Evolutionary conservation across 2,888 invertebrate genomes (phyloP).

Genomic region (Polyommatus icarus): DNA sequence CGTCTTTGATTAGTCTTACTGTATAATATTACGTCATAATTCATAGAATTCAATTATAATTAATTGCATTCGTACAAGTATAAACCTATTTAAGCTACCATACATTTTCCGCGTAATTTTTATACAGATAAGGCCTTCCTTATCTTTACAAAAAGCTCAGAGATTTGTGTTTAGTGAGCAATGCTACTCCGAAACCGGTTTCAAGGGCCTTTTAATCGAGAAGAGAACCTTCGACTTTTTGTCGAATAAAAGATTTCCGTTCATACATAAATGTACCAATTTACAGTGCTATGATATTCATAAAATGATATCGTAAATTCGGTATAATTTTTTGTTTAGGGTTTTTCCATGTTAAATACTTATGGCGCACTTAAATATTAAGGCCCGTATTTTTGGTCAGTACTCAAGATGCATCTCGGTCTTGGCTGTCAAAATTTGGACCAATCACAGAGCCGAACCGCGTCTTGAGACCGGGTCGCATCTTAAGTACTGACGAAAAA

Average conservation of each 20-base stretch:
- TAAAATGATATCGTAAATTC: background rate
- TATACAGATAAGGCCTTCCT: slow-evolving; percentile 41
- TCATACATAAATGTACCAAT: slow-evolving; percentile 37
- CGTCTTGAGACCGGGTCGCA: too few relatives aligned
- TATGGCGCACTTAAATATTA: background rate
- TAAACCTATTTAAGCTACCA: background rate
- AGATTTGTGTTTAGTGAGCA: slow-evolving; percentile 49
- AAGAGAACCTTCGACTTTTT: slow-evolving; percentile 49
- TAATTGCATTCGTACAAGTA: background rate
- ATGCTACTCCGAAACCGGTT: slow-evolving; percentile 44
- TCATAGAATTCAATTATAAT: too few relatives aligned
- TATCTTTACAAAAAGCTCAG: slow-evolving; percentile 41
- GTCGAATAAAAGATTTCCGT: slow-evolving; percentile 49
- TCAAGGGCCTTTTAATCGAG: slow-evolving; percentile 45
- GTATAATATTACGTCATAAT: too few relatives aligned
- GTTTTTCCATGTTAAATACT: background rate
- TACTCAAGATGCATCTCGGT: too few relatives aligned
- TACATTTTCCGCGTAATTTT: background rate
- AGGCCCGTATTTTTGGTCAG: too few relatives aligned
- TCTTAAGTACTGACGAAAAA: too few relatives aligned
- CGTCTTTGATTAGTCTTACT: too few relatives aligned
- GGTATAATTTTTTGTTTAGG: too few relatives aligned
- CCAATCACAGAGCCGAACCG: too few relatives aligned
- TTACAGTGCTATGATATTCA: background rate
- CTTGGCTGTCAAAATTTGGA: too few relatives aligned